A percentile compares a stretch with the other conserved stretches of the same genome.
phyloP scores from a whole-genome alignment of 2,797 vertebrate genomes.

The Naso thynnoides region DNA sequence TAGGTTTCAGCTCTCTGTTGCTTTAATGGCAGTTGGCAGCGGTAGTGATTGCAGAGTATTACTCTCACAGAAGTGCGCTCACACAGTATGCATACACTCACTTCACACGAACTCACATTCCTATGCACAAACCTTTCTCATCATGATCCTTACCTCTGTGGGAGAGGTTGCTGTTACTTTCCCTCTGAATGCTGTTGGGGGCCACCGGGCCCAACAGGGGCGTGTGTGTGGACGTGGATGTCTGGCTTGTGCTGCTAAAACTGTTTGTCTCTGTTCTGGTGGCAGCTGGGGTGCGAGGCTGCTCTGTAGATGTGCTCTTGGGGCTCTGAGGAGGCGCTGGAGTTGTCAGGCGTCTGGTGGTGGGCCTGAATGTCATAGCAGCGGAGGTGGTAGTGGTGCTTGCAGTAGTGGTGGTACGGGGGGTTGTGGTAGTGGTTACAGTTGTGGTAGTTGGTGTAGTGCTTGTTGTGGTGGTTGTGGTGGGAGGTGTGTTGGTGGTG shows the following conservation, averaged over 20 bases:
- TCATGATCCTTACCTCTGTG: constrained; percentile 89
- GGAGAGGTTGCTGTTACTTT: constrained; percentile 91
- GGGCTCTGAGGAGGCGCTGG: constrained; percentile 55
- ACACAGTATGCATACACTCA: constrained; percentile 12
- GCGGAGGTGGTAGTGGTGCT: constrained; percentile 40
- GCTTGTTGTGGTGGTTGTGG: constrained; percentile 38
- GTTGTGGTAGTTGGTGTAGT: constrained; percentile 32
- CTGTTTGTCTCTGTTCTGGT: constrained; percentile 54
- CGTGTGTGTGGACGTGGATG: constrained; percentile 72
- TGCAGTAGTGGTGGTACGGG: constrained; percentile 38
- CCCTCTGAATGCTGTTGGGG: constrained; percentile 85
- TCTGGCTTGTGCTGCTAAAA: constrained; percentile 58
- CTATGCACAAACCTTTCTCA: not conserved
- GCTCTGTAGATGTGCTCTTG: constrained; percentile 68
- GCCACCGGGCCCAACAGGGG: constrained; percentile 55
- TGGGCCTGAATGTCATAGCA: constrained; percentile 53
- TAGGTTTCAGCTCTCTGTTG: constrained; percentile 60
- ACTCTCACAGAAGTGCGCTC: constrained; percentile 9
- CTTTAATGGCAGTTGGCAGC: constrained; percentile 36
- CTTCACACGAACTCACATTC: constrained; percentile 25
- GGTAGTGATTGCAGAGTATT: constrained; percentile 21
- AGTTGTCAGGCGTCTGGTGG: constrained; percentile 38
- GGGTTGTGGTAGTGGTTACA: constrained; percentile 11
- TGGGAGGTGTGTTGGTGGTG: constrained; percentile 31
- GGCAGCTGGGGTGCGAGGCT: constrained; percentile 45